Evolutionary conservation across 1,140 invertebrate genomes (phyloP), one percentile per base, ranked within the genome.

Genomic region (Drosophila mayri): DNA sequence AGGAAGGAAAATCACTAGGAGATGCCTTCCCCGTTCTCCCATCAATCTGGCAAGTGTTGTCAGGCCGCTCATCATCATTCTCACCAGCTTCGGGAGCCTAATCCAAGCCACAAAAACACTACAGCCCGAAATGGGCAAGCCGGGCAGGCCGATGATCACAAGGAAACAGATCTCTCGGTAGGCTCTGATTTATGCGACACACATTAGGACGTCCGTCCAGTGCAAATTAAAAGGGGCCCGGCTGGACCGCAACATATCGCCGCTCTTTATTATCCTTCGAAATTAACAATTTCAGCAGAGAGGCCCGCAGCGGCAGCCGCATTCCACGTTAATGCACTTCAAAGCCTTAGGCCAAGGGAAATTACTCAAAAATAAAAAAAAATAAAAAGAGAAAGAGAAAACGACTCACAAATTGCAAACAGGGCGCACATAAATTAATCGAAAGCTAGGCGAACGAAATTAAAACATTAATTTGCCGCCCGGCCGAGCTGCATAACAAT

Each of bases 401-500:
- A 74, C 64, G n/a, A 67, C 50, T 47, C 32, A 79, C 75, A 79
- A 72, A 79, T 79, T 79, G 76, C 76, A 72, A 72, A 70, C 76
- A 65, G 75, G 76, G 76, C 66, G 66, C 76, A 75, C 80, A 88
- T 88, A 84, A 84, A 84, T 88, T 88, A 88, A 84, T 77, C 61
- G 46, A 44, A 57, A 47, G 54, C 79, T 79, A 77, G 58, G 50
- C 85, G 71, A 78, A 66, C 64, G 77, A 90, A 90, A 90, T 90
- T 90, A 90, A 90, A 90, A 90, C 85, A 90, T 90, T 90, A 90
- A 90, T 90, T 86, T 85, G 41, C 35, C 30, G 64, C 28, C 30
- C 58, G 46, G 47, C 28, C 41, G 64, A 57, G 67, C 84, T 84
- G 85, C 85, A 74, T 54, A 77, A 87, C 76, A 91, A 91, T 91